phyloP scores from a whole-genome alignment of 1,140 invertebrate genomes.

The Zeugodacus cucurbitae region DNA sequence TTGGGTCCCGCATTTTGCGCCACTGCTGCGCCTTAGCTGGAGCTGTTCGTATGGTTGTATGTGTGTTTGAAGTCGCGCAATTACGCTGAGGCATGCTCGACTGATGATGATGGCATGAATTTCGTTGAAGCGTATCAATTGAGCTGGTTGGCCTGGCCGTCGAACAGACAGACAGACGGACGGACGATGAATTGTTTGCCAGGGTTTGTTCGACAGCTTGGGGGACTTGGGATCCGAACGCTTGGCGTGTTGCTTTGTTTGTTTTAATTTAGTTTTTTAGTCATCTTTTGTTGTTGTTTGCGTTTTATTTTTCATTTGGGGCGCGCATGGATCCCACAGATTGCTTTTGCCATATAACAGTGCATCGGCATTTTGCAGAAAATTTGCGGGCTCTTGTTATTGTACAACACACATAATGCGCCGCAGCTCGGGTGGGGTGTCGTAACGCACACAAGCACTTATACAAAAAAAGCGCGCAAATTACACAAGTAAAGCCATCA shows the following conservation, averaged over 20 bases:
- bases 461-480: not conserved
- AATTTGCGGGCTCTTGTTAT: not conserved
- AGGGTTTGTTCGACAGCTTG: not conserved
- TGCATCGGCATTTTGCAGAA: slow-evolving; percentile 19
- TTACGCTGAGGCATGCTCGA: slow-evolving; percentile 64
- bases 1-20: slow-evolving; percentile 37
- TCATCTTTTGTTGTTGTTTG: not conserved
- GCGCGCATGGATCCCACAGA: not conserved
- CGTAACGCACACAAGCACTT: not conserved
- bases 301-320: not conserved
- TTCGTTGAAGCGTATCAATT: slow-evolving; percentile 44
- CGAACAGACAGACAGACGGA: not conserved
- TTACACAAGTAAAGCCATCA: not conserved
- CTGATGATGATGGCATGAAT: slow-evolving; percentile 62
- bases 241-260: not conserved
- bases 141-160: slow-evolving; percentile 1
- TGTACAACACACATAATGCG: not conserved
- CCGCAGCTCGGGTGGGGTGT: not conserved
- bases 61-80: slow-evolving; percentile 60
- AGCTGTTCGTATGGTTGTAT: not conserved
- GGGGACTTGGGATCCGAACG: not conserved
- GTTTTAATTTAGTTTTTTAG: not conserved
- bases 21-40: not conserved
- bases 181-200: not conserved
- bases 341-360: not conserved